Evolutionary conservation across 2,797 vertebrate species (phyloP), one percentile per base, ranked within the genome.

Genomic region (Columba guinea): DNA sequence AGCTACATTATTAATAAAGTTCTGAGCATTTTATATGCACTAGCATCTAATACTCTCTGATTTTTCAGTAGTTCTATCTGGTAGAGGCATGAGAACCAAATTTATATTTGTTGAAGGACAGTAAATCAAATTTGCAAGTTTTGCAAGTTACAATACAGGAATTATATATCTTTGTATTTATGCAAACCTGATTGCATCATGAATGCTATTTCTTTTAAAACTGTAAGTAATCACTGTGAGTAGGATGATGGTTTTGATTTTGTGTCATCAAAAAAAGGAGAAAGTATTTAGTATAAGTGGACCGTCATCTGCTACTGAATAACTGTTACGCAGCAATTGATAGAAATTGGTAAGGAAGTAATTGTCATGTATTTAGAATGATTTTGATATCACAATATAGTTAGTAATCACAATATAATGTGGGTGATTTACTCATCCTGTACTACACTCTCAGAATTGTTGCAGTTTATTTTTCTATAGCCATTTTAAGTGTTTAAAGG

Each of bases 151-250:
- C 16, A 51, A 17, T 55, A 27, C 5, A 55, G 19, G 51, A 80
- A 69, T 4, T 0, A 71, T 34, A 16, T 22, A 4, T 37, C 7
- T 71, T 60, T 46, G 3, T 37, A 34, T 62, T 75, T 15, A 1
- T 34, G 22, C 56, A 85, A 79, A 65, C 56, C 13, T 32, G 34
- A 48, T 84, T 20, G 3, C 22, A 21, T 14, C 1, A 0, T 51
- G 20, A 5, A 59, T 41, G 20, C 3, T 63, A 35, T 69, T 83
- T 76, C 13, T 69, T 85, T 73, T 52, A 63, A 62, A 32, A 52
- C 6, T 34, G 26, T 48, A 35, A 82, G 30, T 60, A 41, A 9
- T 58, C 48, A 16, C 24, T 52, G 48, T 32, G 35, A 80, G 37
- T 35, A 53, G 2, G 26, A 52, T 41, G 20, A 51, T 23, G 24